Percentiles rank a stretch among this genome's conserved stretches.
Conservation (phyloP, 2,888 invertebrate species). For the Apotomis capreana region DNA sequence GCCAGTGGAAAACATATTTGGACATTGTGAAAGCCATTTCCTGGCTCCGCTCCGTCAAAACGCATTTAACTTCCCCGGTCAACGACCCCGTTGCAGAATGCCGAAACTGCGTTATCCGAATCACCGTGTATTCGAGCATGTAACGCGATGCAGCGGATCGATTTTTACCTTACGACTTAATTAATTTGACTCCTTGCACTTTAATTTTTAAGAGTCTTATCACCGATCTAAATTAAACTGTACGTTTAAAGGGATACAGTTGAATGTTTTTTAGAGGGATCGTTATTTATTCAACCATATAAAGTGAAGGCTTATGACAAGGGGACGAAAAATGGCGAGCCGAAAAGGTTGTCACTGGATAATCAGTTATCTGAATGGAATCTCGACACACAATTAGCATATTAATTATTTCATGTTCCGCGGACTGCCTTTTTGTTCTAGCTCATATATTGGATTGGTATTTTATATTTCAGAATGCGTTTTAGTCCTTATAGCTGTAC, state of each 20-base stretch:
- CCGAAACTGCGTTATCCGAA: slow-evolving; percentile 49
- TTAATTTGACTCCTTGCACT: slow-evolving; percentile 61
- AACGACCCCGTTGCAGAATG: slow-evolving; percentile 35
- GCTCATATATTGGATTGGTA: slow-evolving; percentile 24
- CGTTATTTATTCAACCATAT: slow-evolving; percentile 51
- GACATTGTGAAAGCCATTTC: slow-evolving; percentile 13
- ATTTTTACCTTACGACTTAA: slow-evolving; percentile 72
- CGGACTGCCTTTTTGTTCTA: slow-evolving; percentile 46
- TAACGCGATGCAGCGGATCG: slow-evolving; percentile 72
- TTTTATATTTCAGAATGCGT: slow-evolving; percentile 7
- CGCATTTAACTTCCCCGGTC: slow-evolving; percentile 32
- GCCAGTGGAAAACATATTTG: neutral
- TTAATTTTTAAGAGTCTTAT: slow-evolving; percentile 24
- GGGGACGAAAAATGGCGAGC: slow-evolving; percentile 53
- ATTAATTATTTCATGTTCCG: slow-evolving; percentile 72
- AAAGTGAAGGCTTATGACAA: slow-evolving; percentile 57
- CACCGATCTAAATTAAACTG: slow-evolving; percentile 34
- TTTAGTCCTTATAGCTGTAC: neutral
- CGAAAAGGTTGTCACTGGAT: slow-evolving; percentile 57
- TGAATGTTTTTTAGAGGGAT: slow-evolving; percentile 15
- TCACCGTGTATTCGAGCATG: slow-evolving; percentile 61
- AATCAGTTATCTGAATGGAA: slow-evolving; percentile 67
- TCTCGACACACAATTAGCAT: slow-evolving; percentile 74
- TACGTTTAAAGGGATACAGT: slow-evolving; percentile 18
- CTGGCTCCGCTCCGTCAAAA: slow-evolving; percentile 12